Base-by-base conservation (phyloP, 2,888 invertebrate species). In the Meganola albula region DNA sequence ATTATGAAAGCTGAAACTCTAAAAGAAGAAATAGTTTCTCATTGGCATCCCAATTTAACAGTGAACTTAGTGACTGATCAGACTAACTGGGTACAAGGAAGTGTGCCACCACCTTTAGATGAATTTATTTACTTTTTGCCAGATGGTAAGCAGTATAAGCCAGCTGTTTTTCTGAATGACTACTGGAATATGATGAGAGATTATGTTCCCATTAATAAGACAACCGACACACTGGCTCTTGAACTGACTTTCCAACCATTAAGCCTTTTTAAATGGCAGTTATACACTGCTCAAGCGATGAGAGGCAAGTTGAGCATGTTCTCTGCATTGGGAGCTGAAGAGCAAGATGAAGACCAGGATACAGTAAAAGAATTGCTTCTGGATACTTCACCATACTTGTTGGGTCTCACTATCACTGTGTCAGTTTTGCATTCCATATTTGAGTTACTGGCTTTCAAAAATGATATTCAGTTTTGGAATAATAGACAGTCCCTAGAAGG, bases 401-500 rank as follows among this genome's bases (percentile, higher is more conserved):
- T 99, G 21, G 98, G 90, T 3, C 73, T 98, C 33, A 99, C 99
- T 2, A 91, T 98, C 40, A 88, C 92, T 31, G 93, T 99, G 0
- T 98, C 99, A 0, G 90, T 99, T 36, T 87, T 99, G 10, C 99
- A 99, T 83, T 98, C 97, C 36, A 91, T 99, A 43, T 99, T 99
- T 86, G 99, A 99, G 76, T 90, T 99, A 52, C 87, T 99, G 34
- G 99, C 99, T 24, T 99, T 99, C 76, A 99, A 99, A 87, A 99
- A 99, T 85, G 99, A 99, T 74, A 99, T 99, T 62, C 99, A 99
- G 76, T 99, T 99, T 74, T 99, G 99, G 99, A 97, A 97, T 59
- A 98, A 97, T 63, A 90, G 98, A 9, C 96, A 98, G 70, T 97
- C 97, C 0, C 85, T 99, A 25, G 99, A 99, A 82, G 99, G 99